Base-by-base conservation (phyloP, 2,888 invertebrate species). In the Eupithecia centaureata region DNA sequence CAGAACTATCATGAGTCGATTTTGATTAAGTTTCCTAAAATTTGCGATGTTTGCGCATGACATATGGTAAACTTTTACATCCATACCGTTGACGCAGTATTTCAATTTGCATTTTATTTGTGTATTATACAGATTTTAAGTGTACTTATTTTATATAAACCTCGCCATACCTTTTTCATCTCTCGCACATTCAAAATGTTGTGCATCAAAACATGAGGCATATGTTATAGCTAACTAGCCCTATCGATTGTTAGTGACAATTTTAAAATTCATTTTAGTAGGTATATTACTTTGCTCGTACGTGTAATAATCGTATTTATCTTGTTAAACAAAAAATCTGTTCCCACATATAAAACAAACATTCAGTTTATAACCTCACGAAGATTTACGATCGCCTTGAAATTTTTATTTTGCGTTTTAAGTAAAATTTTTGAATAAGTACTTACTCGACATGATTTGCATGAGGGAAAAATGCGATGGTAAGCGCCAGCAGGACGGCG, bases 391-490 rank as follows among this genome's bases (percentile, higher is more conserved):
- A 82, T 73, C 78, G 72, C 71, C 73, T 68, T 67, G 76, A 73
- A 77, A 77, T 79, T 77, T 72, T 71, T 66, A 65, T 66, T 71
- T 73, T 68, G 73, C 72, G 70, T 75, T 54, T 47, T 30, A 10
- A n/a, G 13, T 51, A 12, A 25, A 8, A 51, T 22, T 8, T 56
- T 47, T 69, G 38, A 58, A 65, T 52, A 60, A 32, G 13, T 63
- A 95, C 95, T 95, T 85, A 95, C 95, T 94, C 95, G 86, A 95
- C 95, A 86, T 94, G 94, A 85, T 94, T 93, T 77, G 91, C 93
- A 83, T 94, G 93, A 80, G 94, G 94, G 80, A 94, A 87, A 78
- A 94, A 91, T 79, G 94, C 92, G 83, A 94, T 91, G 87, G 94
- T 94, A 86, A 95, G 92, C 91, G 94, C 94, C 91, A 95, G 92